Conservation (phyloP, 2,797 vertebrate genomes). For the Anguilla anguilla region DNA sequence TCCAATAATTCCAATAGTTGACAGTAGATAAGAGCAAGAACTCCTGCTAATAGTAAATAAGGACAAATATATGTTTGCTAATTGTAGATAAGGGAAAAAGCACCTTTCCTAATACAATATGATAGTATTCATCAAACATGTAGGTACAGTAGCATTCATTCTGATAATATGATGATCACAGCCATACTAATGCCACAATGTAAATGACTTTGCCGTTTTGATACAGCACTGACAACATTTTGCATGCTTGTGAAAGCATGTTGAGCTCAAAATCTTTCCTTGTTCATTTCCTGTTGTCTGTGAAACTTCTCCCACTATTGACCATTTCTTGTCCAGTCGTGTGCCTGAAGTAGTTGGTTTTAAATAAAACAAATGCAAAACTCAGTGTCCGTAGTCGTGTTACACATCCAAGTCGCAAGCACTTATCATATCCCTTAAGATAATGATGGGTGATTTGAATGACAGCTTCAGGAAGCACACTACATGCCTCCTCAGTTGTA, state of each 20-base stretch:
- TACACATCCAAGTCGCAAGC: background rate
- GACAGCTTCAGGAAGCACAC: background rate
- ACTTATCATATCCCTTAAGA: background rate
- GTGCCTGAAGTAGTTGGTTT: background rate
- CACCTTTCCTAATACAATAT: background rate
- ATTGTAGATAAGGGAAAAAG: background rate
- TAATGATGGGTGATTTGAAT: background rate
- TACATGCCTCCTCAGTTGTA: background rate
- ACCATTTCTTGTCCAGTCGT: background rate
- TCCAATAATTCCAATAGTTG: background rate
- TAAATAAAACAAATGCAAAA: slow-evolving; percentile 19
- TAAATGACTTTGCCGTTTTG: background rate
- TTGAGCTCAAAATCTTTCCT: slow-evolving; percentile 22
- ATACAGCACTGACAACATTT: background rate
- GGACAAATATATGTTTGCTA: background rate
- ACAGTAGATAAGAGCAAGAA: background rate
- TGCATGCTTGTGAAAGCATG: background rate
- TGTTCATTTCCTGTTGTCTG: background rate
- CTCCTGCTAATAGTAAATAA: background rate
- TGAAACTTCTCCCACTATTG: background rate
- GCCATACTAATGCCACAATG: background rate
- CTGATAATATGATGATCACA: background rate
- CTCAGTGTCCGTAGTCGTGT: background rate
- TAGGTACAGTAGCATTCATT: background rate
- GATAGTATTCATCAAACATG: background rate